A percentile compares a stretch with the other conserved stretches of the same genome.
These are phyloP conservation scores for Sapayoa aenigma DNA, from an alignment of 2,113 vertebrate genomes.

Conservation along the genomic window DNA sequence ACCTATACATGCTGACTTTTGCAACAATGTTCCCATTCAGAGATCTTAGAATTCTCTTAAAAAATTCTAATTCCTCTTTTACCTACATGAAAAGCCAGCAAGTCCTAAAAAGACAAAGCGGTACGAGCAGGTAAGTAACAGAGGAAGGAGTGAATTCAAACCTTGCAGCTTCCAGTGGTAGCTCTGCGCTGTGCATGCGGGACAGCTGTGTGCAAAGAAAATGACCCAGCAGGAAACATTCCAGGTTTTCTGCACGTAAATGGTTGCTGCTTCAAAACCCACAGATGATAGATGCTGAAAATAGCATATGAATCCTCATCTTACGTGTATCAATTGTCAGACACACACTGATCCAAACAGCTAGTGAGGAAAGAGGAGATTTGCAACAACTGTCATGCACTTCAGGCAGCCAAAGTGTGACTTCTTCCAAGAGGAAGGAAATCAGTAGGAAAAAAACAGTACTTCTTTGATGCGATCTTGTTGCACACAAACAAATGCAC, in stretches of 20 bases:
- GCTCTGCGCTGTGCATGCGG: accelerated
- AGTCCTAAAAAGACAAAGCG: background rate
- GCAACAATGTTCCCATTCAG: background rate
- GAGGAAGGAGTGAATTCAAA: background rate
- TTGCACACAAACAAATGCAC: background rate
- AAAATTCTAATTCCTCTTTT: background rate
- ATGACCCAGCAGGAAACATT: background rate
- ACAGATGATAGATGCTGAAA: background rate
- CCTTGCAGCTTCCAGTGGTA: background rate
- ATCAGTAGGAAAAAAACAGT: background rate
- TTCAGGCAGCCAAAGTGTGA: background rate
- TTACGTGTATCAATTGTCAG: background rate
- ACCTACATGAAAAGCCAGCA: background rate
- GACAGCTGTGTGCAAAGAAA: background rate
- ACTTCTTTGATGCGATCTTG: background rate
- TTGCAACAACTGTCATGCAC: background rate
- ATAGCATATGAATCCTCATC: background rate
- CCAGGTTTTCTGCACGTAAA: background rate
- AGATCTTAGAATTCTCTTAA: background rate
- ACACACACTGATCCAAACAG: background rate
- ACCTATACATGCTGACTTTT: background rate
- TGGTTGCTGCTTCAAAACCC: background rate
- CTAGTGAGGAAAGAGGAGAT: background rate
- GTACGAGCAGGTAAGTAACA: background rate
- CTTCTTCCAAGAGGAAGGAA: background rate